A percentile compares a stretch with the other conserved stretches of the same genome.
Conservation (phyloP, 2,113 vertebrate species). For the Colaptes auratus region DNA sequence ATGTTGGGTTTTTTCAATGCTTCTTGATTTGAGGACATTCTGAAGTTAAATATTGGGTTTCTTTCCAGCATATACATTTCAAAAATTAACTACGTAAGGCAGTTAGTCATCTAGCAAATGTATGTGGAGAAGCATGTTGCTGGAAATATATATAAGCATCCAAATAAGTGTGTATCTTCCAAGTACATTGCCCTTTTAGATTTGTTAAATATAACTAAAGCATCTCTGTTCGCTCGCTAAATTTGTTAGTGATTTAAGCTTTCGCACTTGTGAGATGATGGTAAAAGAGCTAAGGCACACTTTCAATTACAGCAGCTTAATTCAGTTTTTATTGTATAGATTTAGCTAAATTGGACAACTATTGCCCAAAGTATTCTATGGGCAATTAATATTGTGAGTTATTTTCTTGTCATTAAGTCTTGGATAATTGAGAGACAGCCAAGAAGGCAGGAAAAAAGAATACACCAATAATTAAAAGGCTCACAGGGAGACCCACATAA, state of each 20-base stretch:
- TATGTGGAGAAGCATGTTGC: background rate
- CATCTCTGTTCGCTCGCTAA: background rate
- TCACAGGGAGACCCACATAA: background rate
- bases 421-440: background rate
- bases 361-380: background rate
- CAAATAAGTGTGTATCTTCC: background rate
- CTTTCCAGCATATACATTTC: background rate
- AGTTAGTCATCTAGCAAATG: conserved; percentile 9
- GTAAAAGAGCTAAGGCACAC: background rate
- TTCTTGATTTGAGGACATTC: background rate
- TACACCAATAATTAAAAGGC: conserved; percentile 17
- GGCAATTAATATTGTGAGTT: background rate
- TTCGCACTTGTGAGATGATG: background rate
- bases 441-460: background rate
- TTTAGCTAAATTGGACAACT: background rate
- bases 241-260: background rate
- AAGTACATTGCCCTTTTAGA: conserved; percentile 34
- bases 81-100: background rate
- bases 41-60: background rate
- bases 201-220: conserved; percentile 41
- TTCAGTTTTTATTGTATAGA: background rate
- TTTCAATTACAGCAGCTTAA: background rate
- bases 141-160: background rate
- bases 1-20: background rate
- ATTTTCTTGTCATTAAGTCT: conserved; percentile 8